Conservation (phyloP, 1,140 invertebrate genomes). For the Coptotermes formosanus region DNA sequence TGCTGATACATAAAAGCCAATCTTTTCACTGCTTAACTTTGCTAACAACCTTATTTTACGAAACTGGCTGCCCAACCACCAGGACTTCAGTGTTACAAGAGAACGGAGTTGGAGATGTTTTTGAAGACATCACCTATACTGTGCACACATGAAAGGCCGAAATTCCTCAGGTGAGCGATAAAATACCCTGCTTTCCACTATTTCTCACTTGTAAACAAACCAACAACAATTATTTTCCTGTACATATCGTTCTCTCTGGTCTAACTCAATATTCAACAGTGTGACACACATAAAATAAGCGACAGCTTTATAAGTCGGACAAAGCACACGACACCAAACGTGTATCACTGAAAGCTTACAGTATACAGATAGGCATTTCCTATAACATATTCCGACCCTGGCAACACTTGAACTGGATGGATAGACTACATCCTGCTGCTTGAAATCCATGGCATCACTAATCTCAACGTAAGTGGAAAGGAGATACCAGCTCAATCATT, state of each 20-base stretch:
- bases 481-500: neutral
- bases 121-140: too few species aligned
- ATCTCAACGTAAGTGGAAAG: neutral
- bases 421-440: neutral
- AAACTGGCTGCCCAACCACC: too few species aligned
- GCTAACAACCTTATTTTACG: too few species aligned
- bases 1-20: too few species aligned
- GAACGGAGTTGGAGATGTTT: too few species aligned
- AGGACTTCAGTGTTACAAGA: too few species aligned
- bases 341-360: neutral
- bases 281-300: neutral
- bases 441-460: neutral
- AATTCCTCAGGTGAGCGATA: too few species aligned
- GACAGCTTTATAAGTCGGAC: neutral
- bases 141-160: too few species aligned
- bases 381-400: neutral
- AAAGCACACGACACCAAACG: neutral
- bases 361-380: neutral
- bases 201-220: too few species aligned
- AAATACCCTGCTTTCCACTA: too few species aligned
- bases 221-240: too few species aligned
- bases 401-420: conserved; percentile 14
- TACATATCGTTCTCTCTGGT: neutral
- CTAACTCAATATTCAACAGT: neutral
- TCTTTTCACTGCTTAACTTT: too few species aligned